Conservation (phyloP, 1,140 invertebrate species). For the Panulirus ornatus region DNA sequence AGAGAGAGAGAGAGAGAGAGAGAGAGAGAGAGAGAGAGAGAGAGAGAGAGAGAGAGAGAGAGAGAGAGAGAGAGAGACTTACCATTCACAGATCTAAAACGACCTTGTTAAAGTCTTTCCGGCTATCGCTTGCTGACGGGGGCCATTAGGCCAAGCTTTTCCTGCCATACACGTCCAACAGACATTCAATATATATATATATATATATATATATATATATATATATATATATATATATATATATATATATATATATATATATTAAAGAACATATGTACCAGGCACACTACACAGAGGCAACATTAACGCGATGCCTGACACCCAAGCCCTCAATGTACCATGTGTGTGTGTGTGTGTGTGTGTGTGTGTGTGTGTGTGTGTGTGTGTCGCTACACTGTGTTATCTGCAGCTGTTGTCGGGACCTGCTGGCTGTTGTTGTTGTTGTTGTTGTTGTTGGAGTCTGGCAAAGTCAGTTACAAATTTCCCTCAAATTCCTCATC, state of each 20-base stretch:
- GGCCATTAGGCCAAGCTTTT: no score
- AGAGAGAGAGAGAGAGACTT: conserved; percentile 26
- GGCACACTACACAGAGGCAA: neutral
- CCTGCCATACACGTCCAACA: no score
- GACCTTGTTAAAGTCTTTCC: no score
- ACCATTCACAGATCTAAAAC: no score
- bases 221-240: neutral
- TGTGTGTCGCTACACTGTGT: neutral
- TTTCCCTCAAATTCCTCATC: neutral
- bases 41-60: conserved; percentile 36
- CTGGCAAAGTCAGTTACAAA: neutral
- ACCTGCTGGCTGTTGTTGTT: neutral
- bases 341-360: conserved; percentile 3
- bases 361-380: conserved; percentile 7
- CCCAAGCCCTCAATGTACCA: neutral
- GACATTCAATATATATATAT: neutral
- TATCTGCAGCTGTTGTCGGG: neutral
- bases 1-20: conserved; percentile 1
- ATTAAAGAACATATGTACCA: neutral
- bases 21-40: conserved; percentile 36
- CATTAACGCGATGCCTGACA: neutral
- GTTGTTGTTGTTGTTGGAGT: neutral
- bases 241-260: conserved; percentile 13
- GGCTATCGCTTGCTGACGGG: no score
- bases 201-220: neutral